These are phyloP conservation scores for Temnothorax longispinosus DNA, from an alignment of 1,140 invertebrate genomes.

Conservation along the genomic window DNA sequence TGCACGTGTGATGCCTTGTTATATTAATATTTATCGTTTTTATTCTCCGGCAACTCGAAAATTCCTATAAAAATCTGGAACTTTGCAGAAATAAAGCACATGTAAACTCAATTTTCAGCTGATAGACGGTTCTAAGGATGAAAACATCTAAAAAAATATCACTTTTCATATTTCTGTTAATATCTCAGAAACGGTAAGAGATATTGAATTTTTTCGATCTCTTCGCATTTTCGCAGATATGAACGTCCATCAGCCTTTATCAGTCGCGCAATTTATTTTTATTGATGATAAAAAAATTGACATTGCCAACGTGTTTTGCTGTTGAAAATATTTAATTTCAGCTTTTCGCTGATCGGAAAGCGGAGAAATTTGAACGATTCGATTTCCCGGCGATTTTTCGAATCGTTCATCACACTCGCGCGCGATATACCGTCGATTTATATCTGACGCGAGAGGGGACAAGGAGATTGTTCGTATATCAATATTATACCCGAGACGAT, in stretches of 20 bases:
- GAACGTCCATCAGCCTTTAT: neutral
- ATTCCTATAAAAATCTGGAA: neutral
- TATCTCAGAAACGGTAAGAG: neutral
- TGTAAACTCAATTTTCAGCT: neutral
- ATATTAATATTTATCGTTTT: conserved; percentile 21
- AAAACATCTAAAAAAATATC: neutral
- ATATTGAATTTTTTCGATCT: neutral
- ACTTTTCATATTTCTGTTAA: neutral
- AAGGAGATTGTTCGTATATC: conserved; percentile 12
- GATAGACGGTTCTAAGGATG: neutral
- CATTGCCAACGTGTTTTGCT: neutral
- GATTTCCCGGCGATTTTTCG: neutral
- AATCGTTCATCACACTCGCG: neutral
- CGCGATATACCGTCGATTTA: neutral
- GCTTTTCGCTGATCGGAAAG: neutral
- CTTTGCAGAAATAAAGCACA: neutral
- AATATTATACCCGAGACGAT: conserved; percentile 47
- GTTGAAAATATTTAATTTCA: neutral
- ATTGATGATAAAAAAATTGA: neutral
- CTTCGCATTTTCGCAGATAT: neutral
- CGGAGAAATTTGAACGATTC: neutral
- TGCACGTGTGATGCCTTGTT: conserved; percentile 22
- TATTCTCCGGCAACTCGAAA: neutral
- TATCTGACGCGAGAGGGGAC: neutral
- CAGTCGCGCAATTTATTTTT: neutral